These are phyloP conservation scores for Drosophila algonquin DNA, from an alignment of 2,888 invertebrate species.

Conservation along the genomic window DNA sequence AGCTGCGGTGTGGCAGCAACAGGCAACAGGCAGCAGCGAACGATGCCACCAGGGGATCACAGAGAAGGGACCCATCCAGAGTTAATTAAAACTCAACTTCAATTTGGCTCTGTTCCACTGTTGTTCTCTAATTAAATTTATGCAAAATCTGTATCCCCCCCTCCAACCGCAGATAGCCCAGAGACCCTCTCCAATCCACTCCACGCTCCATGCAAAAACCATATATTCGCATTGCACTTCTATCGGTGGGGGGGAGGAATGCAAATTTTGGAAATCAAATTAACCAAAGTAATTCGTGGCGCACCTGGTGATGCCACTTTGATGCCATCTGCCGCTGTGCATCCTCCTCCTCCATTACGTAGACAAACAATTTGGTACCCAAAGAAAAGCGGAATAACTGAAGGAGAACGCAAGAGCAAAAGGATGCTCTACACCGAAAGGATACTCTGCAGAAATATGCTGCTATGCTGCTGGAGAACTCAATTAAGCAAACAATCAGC, in stretches of 20 bases:
- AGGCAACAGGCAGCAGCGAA: conserved; percentile 5
- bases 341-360: conserved; percentile 15
- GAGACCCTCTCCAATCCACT: background rate
- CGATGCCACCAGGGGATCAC: no score
- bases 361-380: conserved; percentile 45
- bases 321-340: conserved; percentile 43
- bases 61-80: conserved; percentile 7
- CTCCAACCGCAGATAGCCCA: no score
- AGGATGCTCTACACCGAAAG: background rate
- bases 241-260: conserved; percentile 17
- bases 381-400: conserved; percentile 34
- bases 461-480: no score
- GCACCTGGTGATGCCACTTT: conserved; percentile 60
- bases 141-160: conserved; percentile 32
- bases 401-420: conserved; percentile 1
- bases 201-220: background rate
- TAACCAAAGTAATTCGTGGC: conserved; percentile 42
- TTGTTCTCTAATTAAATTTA: conserved; percentile 33
- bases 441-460: conserved; percentile 8
- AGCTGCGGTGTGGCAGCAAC: conserved; percentile 12
- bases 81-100: conserved; percentile 35
- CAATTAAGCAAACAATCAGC: background rate
- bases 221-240: background rate
- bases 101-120: conserved; percentile 11
- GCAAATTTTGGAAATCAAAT: conserved; percentile 52